Percentiles rank a stretch among this genome's conserved stretches.
phyloP scores from a whole-genome alignment of 2,113 vertebrate genomes.

The Geococcyx californianus region DNA sequence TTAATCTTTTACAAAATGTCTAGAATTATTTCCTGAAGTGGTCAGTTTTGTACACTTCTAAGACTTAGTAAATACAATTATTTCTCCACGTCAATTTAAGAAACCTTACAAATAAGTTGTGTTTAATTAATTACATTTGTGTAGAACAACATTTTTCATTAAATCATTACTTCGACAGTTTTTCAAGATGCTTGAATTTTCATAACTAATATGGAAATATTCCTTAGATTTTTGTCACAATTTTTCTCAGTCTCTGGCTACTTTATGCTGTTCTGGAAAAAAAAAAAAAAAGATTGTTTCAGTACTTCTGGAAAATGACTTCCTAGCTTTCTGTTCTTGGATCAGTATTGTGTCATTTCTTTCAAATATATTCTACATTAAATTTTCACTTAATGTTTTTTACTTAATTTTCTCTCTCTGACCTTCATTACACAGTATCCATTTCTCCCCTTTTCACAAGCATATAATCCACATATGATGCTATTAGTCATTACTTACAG shows the following conservation, averaged over 20 bases:
- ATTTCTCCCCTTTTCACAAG: background rate
- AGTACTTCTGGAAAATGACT: background rate
- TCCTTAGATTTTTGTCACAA: background rate
- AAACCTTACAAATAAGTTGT: background rate
- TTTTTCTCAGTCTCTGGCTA: background rate
- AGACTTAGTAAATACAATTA: background rate
- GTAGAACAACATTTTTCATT: background rate
- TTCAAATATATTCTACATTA: background rate
- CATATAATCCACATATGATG: background rate
- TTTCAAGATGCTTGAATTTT: background rate
- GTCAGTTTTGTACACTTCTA: background rate
- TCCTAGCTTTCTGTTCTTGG: background rate
- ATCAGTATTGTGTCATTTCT: background rate
- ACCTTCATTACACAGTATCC: background rate
- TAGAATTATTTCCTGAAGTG: background rate
- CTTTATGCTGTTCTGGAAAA: background rate
- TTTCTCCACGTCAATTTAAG: background rate
- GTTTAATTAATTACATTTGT: background rate
- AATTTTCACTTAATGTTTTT: background rate
- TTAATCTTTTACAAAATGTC: background rate
- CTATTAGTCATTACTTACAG: background rate
- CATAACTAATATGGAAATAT: background rate
- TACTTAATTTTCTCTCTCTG: background rate
- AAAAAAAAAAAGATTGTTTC: background rate
- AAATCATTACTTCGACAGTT: background rate